Percentiles rank a stretch among this genome's conserved stretches.
phyloP scores from a whole-genome alignment of 2,113 vertebrate genomes.

The Clinocottus analis region DNA sequence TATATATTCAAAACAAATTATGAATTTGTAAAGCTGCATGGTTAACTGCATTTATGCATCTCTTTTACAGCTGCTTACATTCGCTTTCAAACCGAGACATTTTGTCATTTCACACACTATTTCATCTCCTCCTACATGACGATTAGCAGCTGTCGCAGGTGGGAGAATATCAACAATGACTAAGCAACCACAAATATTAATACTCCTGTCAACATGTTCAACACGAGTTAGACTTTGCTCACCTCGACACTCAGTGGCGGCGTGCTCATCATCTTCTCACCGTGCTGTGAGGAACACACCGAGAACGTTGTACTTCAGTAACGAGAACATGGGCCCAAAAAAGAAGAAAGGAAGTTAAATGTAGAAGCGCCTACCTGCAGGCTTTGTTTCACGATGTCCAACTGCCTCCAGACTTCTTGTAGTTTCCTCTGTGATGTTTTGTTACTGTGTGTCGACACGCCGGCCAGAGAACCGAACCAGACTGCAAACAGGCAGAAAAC shows the following conservation, averaged over 20 bases:
- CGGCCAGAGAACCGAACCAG: slow-evolving; percentile 38
- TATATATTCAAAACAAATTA: no score
- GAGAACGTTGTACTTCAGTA: background rate
- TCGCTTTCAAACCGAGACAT: background rate
- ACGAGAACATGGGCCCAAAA: background rate
- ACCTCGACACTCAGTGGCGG: slow-evolving; percentile 62
- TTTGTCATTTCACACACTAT: slow-evolving; percentile 27
- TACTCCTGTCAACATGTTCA: background rate
- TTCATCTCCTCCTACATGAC: slow-evolving; percentile 55
- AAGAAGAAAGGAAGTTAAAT: background rate
- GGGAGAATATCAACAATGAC: slow-evolving; percentile 60
- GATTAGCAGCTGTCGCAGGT: slow-evolving; percentile 36
- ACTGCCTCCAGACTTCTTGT: slow-evolving; percentile 15
- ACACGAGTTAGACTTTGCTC: slow-evolving; percentile 37
- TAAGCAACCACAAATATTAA: slow-evolving; percentile 63
- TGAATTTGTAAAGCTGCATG: background rate
- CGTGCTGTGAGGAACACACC: slow-evolving; percentile 51
- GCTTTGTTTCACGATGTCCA: rapidly evolving
- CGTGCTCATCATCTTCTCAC: slow-evolving; percentile 22
- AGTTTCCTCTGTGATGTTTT: slow-evolving; percentile 21
- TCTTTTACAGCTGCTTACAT: slow-evolving; percentile 2
- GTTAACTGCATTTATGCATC: background rate
- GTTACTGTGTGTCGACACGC: rapidly evolving
- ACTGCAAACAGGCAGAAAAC: slow-evolving; percentile 68
- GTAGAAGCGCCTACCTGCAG: slow-evolving; percentile 53